phyloP scores from a whole-genome alignment of 2,888 invertebrate genomes.

The Tenthredo scrophulariae region DNA sequence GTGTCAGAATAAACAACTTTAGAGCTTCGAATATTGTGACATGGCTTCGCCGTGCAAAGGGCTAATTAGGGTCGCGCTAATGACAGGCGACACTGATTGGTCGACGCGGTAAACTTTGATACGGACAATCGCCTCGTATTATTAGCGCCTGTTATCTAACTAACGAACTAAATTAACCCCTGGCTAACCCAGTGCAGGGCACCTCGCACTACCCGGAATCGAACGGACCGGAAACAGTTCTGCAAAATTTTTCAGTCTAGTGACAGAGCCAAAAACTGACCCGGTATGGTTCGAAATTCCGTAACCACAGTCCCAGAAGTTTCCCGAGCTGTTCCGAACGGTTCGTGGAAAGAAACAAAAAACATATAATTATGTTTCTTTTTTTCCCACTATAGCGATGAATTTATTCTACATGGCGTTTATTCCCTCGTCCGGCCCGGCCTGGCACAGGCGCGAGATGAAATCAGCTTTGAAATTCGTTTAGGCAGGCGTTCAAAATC shows the following conservation, averaged over 20 bases:
- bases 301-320: not conserved
- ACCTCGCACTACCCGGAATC: not conserved
- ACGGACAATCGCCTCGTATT: constrained; percentile 52
- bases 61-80: constrained; percentile 50
- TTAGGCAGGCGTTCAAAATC: constrained; percentile 75
- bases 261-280: not conserved
- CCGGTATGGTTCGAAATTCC: not conserved
- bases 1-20: constrained; percentile 30
- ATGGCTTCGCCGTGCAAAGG: constrained; percentile 1
- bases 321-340: too few species aligned
- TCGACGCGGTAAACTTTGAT: constrained; percentile 51
- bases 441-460: constrained; percentile 32
- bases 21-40: constrained; percentile 37
- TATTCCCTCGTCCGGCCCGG: not conserved
- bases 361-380: too few species aligned
- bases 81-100: constrained; percentile 53
- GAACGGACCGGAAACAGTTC: not conserved
- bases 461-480: constrained; percentile 75
- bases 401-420: not conserved
- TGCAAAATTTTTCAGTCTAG: constrained; percentile 2
- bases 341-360: not conserved
- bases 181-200: not conserved
- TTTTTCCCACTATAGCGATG: too few species aligned
- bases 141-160: constrained; percentile 53
- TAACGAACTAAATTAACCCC: constrained; percentile 52